Percentiles rank a stretch among this genome's conserved stretches.
Evolutionary conservation across 2,888 invertebrate species (phyloP).

Genomic region (Ochropacha duplaris): DNA sequence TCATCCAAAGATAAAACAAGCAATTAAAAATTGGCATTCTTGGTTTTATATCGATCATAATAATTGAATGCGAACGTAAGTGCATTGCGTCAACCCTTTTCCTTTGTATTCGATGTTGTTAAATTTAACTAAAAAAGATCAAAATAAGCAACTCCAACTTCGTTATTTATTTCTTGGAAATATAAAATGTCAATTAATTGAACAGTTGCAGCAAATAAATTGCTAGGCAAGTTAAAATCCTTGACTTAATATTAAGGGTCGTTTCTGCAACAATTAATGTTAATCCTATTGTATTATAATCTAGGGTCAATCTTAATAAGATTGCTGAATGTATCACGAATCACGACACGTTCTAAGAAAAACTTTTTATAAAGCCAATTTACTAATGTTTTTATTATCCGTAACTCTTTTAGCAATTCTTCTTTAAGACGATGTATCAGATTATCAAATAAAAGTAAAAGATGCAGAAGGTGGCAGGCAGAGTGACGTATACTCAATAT

Average conservation of each 20-base stretch:
- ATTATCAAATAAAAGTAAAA: not conserved
- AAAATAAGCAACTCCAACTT: not conserved
- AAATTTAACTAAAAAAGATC: not conserved
- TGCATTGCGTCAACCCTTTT: not conserved
- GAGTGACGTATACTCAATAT: no score
- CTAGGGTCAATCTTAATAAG: not conserved
- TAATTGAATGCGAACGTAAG: not conserved
- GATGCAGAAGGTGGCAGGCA: not conserved
- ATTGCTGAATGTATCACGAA: not conserved
- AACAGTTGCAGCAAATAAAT: conserved; percentile 10
- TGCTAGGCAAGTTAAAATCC: conserved; percentile 24
- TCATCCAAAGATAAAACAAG: not conserved
- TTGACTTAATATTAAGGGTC: conserved; percentile 32
- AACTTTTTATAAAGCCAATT: not conserved
- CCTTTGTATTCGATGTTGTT: not conserved
- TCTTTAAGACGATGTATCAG: not conserved
- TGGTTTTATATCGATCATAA: not conserved
- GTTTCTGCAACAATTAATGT: conserved; percentile 17
- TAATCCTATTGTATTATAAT: conserved; percentile 24
- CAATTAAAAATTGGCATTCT: not conserved
- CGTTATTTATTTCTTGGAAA: not conserved
- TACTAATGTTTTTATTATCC: not conserved
- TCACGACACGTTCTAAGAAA: not conserved
- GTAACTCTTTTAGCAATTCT: not conserved
- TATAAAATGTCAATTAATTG: not conserved